Percentiles rank a stretch among this genome's conserved stretches.
phyloP scores from a whole-genome alignment of 2,888 invertebrate species.

The Dascillus cervinus region DNA sequence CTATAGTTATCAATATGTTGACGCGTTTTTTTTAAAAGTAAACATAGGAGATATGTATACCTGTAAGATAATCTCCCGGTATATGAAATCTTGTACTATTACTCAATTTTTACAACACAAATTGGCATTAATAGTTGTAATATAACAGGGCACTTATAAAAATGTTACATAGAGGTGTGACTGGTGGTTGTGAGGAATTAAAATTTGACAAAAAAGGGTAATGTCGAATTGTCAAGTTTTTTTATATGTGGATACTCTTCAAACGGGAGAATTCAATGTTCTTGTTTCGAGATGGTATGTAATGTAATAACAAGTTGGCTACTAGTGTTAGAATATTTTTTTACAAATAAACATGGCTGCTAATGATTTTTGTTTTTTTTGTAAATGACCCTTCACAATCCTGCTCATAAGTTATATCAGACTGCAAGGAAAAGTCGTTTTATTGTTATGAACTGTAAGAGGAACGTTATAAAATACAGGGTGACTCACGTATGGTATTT shows the following conservation, averaged over 20 bases:
- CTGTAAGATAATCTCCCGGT: no score
- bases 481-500: no score
- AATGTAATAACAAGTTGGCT: slow-evolving; percentile 49
- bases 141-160: slow-evolving; percentile 17
- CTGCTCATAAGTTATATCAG: no score
- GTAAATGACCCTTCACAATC: neutral
- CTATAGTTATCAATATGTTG: no score
- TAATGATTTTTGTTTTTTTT: slow-evolving; percentile 20
- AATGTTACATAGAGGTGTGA: slow-evolving; percentile 14
- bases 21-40: no score
- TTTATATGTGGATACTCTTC: slow-evolving; percentile 5
- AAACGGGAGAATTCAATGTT: slow-evolving; percentile 4
- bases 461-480: no score
- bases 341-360: slow-evolving; percentile 56
- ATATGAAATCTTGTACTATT: slow-evolving; percentile 14
- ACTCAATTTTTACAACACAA: slow-evolving; percentile 11
- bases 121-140: slow-evolving; percentile 17
- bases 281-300: slow-evolving; percentile 14
- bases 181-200: slow-evolving; percentile 13
- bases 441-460: no score
- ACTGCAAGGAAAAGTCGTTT: no score
- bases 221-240: slow-evolving; percentile 4
- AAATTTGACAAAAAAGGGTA: neutral
- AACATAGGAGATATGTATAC: no score
- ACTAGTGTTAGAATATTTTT: slow-evolving; percentile 65